Evolutionary conservation across 2,113 vertebrate species (phyloP), one percentile per base, ranked within the genome.

Genomic region (Pelvicachromis taeniatus): DNA sequence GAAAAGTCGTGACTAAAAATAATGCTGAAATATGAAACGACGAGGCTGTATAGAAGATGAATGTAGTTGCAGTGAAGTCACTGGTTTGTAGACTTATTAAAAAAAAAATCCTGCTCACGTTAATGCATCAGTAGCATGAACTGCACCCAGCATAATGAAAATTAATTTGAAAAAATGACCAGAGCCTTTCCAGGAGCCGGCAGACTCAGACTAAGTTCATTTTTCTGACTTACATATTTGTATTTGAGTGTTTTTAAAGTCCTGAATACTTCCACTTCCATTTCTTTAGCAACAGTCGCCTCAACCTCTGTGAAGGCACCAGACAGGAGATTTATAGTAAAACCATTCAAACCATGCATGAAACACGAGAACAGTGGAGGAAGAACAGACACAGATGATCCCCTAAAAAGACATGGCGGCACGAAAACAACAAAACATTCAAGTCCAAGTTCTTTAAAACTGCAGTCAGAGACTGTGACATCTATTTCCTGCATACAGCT

Each of bases 281-380:
- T 3, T 16, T 75, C 29, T 86, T 86, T 80, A 73, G 81, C 79
- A 54, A 68, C 75, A 75, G 23, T 58, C 53, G 54, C 35, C 45
- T 56, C 31, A 77, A 88, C 70, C 86, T 91, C 83, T 53, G 23
- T 35, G 45, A 73, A 78, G 84, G 87, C 88, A 83, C 82, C 89
- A 88, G 79, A 82, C 83, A 78, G 89, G 61, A 87, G 84, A 86
- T 79, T 87, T 92, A 86, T 55, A 85, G 86, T 82, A 56, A n/a
- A 56, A 78, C 77, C 65, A 48, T 79, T 73, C 78, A 84, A 78
- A 61, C 29, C 75, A 75, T 81, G 65, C 78, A 29, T 85, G 87
- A 91, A 87, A 89, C 89, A 85, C 33, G 73, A 87, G 84, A 89
- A 16, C 56, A 84, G 65, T 61, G 54, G 10, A 86, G 56, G 84